A percentile compares a stretch with the other conserved stretches of the same genome.
Conservation (phyloP, 2,888 invertebrate genomes). For the Melanargia galathea region DNA sequence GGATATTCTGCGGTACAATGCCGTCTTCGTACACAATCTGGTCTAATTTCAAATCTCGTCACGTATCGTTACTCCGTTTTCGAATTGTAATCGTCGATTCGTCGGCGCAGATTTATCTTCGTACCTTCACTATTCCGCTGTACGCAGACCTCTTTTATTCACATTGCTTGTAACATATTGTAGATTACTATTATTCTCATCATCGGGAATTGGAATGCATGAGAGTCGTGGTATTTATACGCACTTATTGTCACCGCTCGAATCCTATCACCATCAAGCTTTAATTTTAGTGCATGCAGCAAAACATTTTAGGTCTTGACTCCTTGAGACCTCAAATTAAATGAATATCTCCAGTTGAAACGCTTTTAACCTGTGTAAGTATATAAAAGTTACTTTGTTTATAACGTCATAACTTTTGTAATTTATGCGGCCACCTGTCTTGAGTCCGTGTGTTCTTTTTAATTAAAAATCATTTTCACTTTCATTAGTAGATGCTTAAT, state of each 20-base stretch:
- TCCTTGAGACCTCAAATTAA: slow-evolving; percentile 35
- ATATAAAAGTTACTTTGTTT: slow-evolving; percentile 44
- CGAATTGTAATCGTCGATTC: slow-evolving; percentile 38
- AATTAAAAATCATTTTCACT: slow-evolving; percentile 52
- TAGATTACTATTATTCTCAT: slow-evolving; percentile 19
- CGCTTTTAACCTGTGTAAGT: slow-evolving; percentile 40
- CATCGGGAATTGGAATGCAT: slow-evolving; percentile 6
- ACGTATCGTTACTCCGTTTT: slow-evolving; percentile 38
- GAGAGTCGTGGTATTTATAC: slow-evolving; percentile 17
- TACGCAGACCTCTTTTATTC: slow-evolving; percentile 76
- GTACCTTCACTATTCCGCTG: slow-evolving; percentile 47
- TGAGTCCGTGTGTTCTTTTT: slow-evolving; percentile 47
- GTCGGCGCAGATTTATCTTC: slow-evolving; percentile 42
- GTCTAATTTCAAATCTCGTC: slow-evolving; percentile 40
- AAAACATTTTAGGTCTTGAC: slow-evolving; percentile 30
- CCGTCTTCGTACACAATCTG: slow-evolving; percentile 32
- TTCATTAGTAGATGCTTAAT: slow-evolving; percentile 44
- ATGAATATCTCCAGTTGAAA: slow-evolving; percentile 44
- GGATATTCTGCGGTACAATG: slow-evolving; percentile 36
- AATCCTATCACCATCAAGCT: slow-evolving; percentile 14
- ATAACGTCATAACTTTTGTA: slow-evolving; percentile 49
- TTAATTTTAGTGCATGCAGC: slow-evolving; percentile 43
- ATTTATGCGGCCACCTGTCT: slow-evolving; percentile 58
- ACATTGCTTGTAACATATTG: slow-evolving; percentile 52
- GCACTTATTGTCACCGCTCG: not conserved